Conservation (phyloP, 2,113 vertebrate genomes). For the Ciconia stormi region DNA sequence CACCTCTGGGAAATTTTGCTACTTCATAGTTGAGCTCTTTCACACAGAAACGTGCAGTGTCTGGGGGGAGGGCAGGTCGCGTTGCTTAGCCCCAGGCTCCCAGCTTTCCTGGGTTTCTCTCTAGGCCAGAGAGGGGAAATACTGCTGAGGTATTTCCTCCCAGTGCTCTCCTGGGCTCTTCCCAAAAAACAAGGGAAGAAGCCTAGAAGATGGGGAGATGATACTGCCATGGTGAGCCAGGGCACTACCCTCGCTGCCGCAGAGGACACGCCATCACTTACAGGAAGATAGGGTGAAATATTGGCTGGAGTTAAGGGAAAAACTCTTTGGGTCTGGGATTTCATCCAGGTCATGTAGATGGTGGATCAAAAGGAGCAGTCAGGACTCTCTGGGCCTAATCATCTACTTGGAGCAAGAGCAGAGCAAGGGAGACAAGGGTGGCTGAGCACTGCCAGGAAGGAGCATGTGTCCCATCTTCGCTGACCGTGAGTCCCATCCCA, state of each 20-base stretch:
- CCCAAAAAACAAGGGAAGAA: background rate
- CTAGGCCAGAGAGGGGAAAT: background rate
- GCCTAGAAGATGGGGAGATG: background rate
- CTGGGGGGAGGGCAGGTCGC: background rate
- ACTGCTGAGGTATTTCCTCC: slow-evolving; percentile 2
- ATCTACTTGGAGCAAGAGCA: slow-evolving; percentile 22
- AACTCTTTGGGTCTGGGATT: background rate
- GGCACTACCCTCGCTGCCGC: background rate
- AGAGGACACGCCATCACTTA: background rate
- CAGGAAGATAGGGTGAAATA: slow-evolving; percentile 8
- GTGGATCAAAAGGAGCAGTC: background rate
- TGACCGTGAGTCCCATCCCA: background rate
- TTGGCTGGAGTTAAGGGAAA: slow-evolving; percentile 28
- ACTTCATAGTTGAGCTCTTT: background rate
- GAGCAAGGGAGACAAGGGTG: background rate
- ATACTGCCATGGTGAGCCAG: background rate
- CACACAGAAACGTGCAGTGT: background rate
- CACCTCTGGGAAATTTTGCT: slow-evolving; percentile 29
- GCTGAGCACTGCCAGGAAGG: background rate
- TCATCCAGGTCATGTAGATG: slow-evolving; percentile 16
- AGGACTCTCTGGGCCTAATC: background rate
- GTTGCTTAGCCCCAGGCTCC: background rate
- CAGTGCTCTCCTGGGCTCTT: background rate
- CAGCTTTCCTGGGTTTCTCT: background rate
- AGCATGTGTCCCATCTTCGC: background rate